A percentile compares a stretch with the other conserved stretches of the same genome.
Evolutionary conservation across 1,140 invertebrate genomes (phyloP).

Genomic region (Leptinotarsa texana): DNA sequence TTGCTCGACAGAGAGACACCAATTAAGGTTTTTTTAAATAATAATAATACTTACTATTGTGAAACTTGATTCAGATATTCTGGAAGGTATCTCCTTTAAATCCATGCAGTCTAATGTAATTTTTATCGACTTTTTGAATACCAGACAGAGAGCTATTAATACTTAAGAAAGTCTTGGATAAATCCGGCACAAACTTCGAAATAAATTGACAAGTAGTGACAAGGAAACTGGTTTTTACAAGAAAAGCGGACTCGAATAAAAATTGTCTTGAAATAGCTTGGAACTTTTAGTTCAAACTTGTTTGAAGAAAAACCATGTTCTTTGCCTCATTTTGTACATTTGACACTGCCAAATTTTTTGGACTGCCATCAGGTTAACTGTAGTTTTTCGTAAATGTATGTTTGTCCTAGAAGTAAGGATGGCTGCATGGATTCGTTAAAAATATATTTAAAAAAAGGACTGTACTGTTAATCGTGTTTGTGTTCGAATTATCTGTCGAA

Average conservation of each 20-base stretch:
- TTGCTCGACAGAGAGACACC: no score
- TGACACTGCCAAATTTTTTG: constrained; percentile 53
- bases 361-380: constrained; percentile 50
- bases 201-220: constrained; percentile 8
- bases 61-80: constrained; percentile 6
- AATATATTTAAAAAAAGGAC: constrained; percentile 37
- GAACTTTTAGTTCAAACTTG: neutral
- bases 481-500: constrained; percentile 11
- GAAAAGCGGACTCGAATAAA: no score
- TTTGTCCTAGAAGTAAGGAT: constrained; percentile 31
- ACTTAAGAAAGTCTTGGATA: constrained; percentile 13
- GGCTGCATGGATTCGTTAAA: constrained; percentile 44
- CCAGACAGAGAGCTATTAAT: constrained; percentile 5
- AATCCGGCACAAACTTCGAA: constrained; percentile 28
- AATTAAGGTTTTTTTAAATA: no score
- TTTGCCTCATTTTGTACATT: constrained; percentile 24
- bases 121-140: constrained; percentile 24
- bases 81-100: constrained; percentile 16
- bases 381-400: constrained; percentile 39
- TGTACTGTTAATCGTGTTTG: constrained; percentile 32
- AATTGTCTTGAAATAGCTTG: no score
- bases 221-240: constrained; percentile 1
- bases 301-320: neutral
- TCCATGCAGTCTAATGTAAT: constrained; percentile 33
- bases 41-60: neutral